Evolutionary conservation across 1,140 invertebrate genomes (phyloP).

Genomic region (Mercenaria mercenaria): DNA sequence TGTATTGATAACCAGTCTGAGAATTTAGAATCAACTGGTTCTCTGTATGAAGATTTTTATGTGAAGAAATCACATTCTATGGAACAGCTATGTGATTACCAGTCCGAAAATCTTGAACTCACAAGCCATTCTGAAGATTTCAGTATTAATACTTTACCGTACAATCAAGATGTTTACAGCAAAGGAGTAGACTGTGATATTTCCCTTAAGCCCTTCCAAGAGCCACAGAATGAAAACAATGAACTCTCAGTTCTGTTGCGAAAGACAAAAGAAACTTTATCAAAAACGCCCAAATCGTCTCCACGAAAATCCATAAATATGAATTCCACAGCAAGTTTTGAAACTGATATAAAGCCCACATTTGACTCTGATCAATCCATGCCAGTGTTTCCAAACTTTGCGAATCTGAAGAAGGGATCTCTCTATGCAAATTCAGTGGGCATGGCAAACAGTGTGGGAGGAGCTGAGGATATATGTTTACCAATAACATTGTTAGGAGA

Average conservation of each 20-base stretch:
- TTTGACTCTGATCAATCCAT: background rate
- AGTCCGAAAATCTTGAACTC: background rate
- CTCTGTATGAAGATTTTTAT: background rate
- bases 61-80: constrained; percentile 10
- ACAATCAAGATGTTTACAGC: background rate
- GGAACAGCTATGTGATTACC: background rate
- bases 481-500: background rate
- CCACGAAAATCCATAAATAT: background rate
- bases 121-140: background rate
- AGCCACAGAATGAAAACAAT: background rate
- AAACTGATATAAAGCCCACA: background rate
- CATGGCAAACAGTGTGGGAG: background rate
- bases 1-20: background rate
- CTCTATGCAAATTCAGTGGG: background rate
- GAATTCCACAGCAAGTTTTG: background rate
- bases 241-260: background rate
- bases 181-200: background rate
- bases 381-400: background rate
- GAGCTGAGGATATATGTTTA: background rate
- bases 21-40: constrained; percentile 12
- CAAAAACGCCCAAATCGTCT: background rate
- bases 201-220: background rate
- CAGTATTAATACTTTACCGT: background rate
- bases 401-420: background rate
- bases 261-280: background rate